Evolutionary conservation across 1,140 invertebrate species (phyloP).

Genomic region (Leptinotarsa texana): DNA sequence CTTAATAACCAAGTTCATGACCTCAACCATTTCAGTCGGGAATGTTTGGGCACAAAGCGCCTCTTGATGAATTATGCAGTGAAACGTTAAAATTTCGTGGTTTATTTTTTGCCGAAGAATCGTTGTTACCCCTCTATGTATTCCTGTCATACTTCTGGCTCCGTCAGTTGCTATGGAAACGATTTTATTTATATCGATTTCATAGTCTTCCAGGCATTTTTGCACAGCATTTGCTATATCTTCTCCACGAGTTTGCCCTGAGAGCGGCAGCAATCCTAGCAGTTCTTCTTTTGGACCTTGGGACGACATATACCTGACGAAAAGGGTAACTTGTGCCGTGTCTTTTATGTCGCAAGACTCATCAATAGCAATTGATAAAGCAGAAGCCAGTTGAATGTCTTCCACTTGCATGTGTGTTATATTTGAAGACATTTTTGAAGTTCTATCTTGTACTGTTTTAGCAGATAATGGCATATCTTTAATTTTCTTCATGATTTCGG

Average conservation of each 20-base stretch:
- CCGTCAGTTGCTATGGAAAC: constrained; percentile 43
- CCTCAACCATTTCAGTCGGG: too few species aligned
- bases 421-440: constrained; percentile 48
- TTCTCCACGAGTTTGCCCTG: constrained; percentile 44
- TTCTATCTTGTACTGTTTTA: constrained; percentile 49
- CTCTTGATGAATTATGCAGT: constrained; percentile 49
- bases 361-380: constrained; percentile 46
- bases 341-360: constrained; percentile 49
- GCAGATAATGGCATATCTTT: constrained; percentile 46
- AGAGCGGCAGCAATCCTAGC: constrained; percentile 43
- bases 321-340: constrained; percentile 47
- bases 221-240: constrained; percentile 47
- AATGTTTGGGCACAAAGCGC: constrained; percentile 9
- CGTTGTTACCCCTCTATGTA: constrained; percentile 36
- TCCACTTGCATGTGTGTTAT: constrained; percentile 42
- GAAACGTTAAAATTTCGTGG: constrained; percentile 47
- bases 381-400: constrained; percentile 43
- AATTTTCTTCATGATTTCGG: constrained; percentile 47
- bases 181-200: constrained; percentile 48
- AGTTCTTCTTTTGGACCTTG: constrained; percentile 45
- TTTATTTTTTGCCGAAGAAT: constrained; percentile 47
- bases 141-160: constrained; percentile 35
- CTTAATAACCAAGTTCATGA: too few species aligned
- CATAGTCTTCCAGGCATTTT: constrained; percentile 43
- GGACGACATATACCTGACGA: constrained; percentile 39